Evolutionary conservation across 1,140 invertebrate genomes (phyloP).

Genomic region (Leucophenga varia): DNA sequence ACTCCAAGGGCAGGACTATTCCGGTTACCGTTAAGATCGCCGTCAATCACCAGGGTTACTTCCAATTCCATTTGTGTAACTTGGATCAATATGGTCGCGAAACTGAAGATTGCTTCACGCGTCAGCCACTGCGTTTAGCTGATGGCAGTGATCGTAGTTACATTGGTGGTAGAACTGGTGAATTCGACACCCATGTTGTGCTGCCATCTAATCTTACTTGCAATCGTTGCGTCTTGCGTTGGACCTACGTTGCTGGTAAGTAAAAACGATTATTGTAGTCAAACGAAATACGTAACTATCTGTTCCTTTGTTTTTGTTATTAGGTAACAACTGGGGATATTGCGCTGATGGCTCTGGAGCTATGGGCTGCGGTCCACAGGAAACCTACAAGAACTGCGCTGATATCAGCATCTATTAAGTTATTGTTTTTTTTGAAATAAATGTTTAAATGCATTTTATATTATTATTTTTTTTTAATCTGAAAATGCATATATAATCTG

Average conservation of each 20-base stretch:
- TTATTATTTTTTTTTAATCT: too few species aligned
- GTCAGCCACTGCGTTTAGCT: slow-evolving; percentile 48
- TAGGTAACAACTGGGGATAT: slow-evolving; percentile 58
- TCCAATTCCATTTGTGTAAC: slow-evolving; percentile 62
- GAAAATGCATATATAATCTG: too few species aligned
- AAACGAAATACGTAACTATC: not conserved
- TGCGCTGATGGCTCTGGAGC: slow-evolving; percentile 56
- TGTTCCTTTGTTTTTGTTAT: not conserved
- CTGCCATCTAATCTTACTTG: slow-evolving; percentile 42
- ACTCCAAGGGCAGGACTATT: slow-evolving; percentile 25
- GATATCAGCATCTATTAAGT: slow-evolving; percentile 68
- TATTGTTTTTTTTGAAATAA: too few species aligned
- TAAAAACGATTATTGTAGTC: slow-evolving; percentile 26
- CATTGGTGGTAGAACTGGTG: slow-evolving; percentile 21
- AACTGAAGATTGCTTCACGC: slow-evolving; percentile 33
- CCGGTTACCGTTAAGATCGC: slow-evolving; percentile 58
- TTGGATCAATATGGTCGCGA: slow-evolving; percentile 39
- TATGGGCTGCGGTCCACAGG: slow-evolving; percentile 65
- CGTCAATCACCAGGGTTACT: slow-evolving; percentile 60
- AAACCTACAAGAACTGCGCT: slow-evolving; percentile 67
- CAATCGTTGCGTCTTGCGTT: slow-evolving; percentile 58
- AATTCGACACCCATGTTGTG: slow-evolving; percentile 9
- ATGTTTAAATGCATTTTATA: too few species aligned
- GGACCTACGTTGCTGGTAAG: slow-evolving; percentile 50
- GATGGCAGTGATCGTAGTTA: slow-evolving; percentile 20